phyloP scores from a whole-genome alignment of 2,888 invertebrate genomes.

The Galerucella nymphaeae region DNA sequence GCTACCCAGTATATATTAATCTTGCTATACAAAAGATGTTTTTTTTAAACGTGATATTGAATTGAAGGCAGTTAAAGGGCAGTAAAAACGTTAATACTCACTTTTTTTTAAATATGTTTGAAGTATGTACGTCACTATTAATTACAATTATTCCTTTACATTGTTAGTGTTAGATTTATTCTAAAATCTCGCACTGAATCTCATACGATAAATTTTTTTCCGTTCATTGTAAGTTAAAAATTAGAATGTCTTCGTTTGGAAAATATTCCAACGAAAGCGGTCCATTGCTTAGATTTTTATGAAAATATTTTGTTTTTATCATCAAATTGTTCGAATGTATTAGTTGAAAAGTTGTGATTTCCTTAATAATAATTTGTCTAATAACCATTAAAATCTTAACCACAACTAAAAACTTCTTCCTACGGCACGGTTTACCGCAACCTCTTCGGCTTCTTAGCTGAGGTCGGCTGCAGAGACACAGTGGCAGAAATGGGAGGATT shows the following conservation, averaged over 20 bases:
- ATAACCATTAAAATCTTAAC: slow-evolving; percentile 7
- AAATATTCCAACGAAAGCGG: slow-evolving; percentile 21
- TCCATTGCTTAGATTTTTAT: slow-evolving; percentile 25
- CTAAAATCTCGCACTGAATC: slow-evolving; percentile 29
- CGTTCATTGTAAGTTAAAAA: slow-evolving; percentile 20
- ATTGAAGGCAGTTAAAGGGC: too few species aligned
- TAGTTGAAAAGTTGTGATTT: background rate
- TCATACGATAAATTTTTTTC: slow-evolving; percentile 10
- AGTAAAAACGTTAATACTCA: background rate
- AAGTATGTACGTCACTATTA: background rate
- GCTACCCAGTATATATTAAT: too few species aligned
- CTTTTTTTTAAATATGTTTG: background rate
- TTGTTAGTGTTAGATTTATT: too few species aligned
- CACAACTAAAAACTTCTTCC: too few species aligned
- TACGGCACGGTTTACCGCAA: too few species aligned
- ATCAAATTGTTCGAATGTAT: slow-evolving; percentile 24
- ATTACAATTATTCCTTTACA: too few species aligned
- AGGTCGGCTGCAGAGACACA: too few species aligned
- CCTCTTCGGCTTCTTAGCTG: too few species aligned
- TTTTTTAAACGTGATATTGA: too few species aligned
- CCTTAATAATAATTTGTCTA: background rate
- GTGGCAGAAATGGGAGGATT: too few species aligned
- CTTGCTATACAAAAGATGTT: too few species aligned
- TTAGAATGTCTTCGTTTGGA: slow-evolving; percentile 27
- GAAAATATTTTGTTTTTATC: slow-evolving; percentile 3